Percentiles rank a stretch among this genome's conserved stretches.
Conservation (phyloP, 2,888 invertebrate species). For the Erebia ligea region DNA sequence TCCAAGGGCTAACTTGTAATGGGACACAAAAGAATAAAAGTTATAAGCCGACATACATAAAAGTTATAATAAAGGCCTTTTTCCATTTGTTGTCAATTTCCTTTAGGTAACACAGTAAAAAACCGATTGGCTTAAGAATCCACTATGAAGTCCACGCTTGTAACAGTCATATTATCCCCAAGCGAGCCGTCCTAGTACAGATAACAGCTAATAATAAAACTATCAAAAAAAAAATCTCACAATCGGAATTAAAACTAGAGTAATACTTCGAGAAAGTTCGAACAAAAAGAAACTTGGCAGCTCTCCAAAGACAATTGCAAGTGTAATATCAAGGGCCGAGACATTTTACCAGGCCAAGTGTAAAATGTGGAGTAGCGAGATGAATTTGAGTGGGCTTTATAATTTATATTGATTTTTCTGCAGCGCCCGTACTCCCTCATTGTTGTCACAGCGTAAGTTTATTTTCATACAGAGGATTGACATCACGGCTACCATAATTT, state of each 20-base stretch:
- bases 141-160: neutral
- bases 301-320: constrained; percentile 24
- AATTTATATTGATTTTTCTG: neutral
- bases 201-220: constrained; percentile 21
- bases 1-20: too few species aligned
- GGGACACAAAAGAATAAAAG: too few species aligned
- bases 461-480: too few species aligned
- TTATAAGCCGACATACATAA: too few species aligned
- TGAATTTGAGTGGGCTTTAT: neutral
- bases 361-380: constrained; percentile 20
- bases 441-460: too few species aligned
- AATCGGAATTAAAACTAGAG: constrained; percentile 16
- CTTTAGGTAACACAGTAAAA: neutral
- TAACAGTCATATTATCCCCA: neutral
- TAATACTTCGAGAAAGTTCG: constrained; percentile 22
- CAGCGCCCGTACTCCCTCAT: too few species aligned
- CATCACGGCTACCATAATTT: too few species aligned
- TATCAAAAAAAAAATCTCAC: constrained; percentile 15
- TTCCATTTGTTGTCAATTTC: neutral
- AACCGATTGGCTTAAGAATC: neutral
- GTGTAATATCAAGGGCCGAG: constrained; percentile 23
- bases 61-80: too few species aligned
- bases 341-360: constrained; percentile 18
- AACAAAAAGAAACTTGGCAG: constrained; percentile 30
- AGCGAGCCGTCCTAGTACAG: constrained; percentile 1